phyloP scores from a whole-genome alignment of 2,888 invertebrate genomes.

The Thereva unica region DNA sequence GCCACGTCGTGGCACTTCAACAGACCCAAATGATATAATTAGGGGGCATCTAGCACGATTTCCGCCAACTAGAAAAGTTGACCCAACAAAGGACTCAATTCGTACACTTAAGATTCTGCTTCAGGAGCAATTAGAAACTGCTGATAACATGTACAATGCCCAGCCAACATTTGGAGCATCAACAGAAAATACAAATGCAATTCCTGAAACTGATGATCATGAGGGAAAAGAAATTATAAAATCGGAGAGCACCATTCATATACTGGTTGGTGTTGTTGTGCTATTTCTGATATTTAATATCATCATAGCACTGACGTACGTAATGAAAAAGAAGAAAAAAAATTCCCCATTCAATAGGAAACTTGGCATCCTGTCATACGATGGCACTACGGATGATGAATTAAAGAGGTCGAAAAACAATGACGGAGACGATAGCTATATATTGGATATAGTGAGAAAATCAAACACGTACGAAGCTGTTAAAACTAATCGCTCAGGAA shows the following conservation, averaged over 20 bases:
- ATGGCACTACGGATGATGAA: conserved; percentile 56
- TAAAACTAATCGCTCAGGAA: conserved; percentile 53
- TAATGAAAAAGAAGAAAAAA: conserved; percentile 47
- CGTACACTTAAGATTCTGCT: conserved; percentile 53
- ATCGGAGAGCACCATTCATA: conserved; percentile 62
- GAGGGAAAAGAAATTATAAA: conserved; percentile 59
- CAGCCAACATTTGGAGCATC: conserved; percentile 53
- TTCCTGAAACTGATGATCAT: conserved; percentile 44
- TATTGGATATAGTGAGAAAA: conserved; percentile 53
- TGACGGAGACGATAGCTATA: conserved; percentile 57
- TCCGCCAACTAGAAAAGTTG: conserved; percentile 50
- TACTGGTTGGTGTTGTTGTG: conserved; percentile 68
- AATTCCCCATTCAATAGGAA: conserved; percentile 42
- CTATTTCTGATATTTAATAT: conserved; percentile 75
- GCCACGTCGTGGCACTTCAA: conserved; percentile 48
- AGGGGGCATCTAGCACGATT: conserved; percentile 57
- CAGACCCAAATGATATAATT: conserved; percentile 51
- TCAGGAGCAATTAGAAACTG: conserved; percentile 50
- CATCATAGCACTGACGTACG: conserved; percentile 47
- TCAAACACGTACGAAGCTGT: conserved; percentile 59
- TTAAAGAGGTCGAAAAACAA: conserved; percentile 53
- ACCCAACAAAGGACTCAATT: conserved; percentile 53
- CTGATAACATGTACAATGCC: conserved; percentile 56
- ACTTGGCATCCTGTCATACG: conserved; percentile 54
- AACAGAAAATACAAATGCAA: conserved; percentile 23